Evolutionary conservation across 2,888 invertebrate species (phyloP), one percentile per base, ranked within the genome.

Genomic region (Itoplectis maculator): DNA sequence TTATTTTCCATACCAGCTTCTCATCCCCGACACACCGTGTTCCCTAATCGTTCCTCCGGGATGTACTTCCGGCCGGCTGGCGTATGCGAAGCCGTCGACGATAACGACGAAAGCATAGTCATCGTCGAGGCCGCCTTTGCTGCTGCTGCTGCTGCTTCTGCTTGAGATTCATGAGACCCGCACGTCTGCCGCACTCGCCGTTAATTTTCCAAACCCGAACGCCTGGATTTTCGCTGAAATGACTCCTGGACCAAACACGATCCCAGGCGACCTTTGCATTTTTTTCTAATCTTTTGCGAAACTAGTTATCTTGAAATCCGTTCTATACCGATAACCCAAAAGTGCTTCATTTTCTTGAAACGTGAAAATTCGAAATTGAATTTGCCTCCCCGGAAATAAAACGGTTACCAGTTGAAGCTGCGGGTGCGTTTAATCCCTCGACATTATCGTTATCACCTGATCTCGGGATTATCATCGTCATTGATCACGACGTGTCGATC

Each of bases 1-100:
- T 35, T 66, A 65, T 65, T 65, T 65, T n/a, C n/a, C n/a, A n/a
- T 23, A 65, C 23, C 15, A 2, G n/a, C n/a, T n/a, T 2, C 47
- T 29, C 23, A 47, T 8, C n/a, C 47, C 66, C n/a, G n/a, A 29
- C 15, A 66, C 23, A 29, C 66, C 7, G 29, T 47, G 13, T 45
- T 20, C 13, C 23, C 23, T 47, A 42, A 47, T 47, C 42, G 47
- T 47, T 45, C n/a, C 65, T 65, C 9, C 29, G 47, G 29, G 65
- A 45, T 65, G n/a, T 23, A 65, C 45, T 47, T 65, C n/a, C n/a
- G 29, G 29, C 45, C 5, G 9, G 65, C 45, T 51, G 51, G 45
- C 9, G n/a, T 13, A 45, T 29, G 7, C n/a, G n/a, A 45, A n/a
- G 20, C 11, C 40, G 23, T 23, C 15, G 45, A 1, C 15, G 42